Evolutionary conservation across 92 coral and sea anemone species (phyloP), one percentile per base, ranked within the genome.

Genomic region (Umimayanthus chanpuru): DNA sequence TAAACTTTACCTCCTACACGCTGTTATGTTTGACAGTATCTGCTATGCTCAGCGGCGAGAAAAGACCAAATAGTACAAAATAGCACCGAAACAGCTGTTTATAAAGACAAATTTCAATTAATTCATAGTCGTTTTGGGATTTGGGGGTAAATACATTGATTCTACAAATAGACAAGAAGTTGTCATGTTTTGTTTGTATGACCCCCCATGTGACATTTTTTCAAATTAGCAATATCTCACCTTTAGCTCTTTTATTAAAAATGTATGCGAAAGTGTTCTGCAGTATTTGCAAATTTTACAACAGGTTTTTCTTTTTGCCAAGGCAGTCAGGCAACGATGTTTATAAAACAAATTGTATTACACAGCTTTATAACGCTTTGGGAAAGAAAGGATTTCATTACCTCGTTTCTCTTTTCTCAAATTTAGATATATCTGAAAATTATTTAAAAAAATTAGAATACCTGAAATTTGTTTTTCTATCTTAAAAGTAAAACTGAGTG

Each of bases 131-230:
- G 9, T 10, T 81, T 26, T 41, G 40, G 39, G 29, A 81, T 81
- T 38, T 81, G 56, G 55, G 11, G 20, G 36, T 3, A 61, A 56
- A 36, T n/a, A 81, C 44, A 56, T 64, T 44, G 28, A 65, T 64
- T 38, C 85, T 0, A 81, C n/a, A 64, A 61, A 38, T 38, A 36
- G 18, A 11, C 44, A 26, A 15, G 79, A 8, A 18, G 67, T 36
- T 58, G 41, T 39, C 55, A 16, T 40, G 15, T 36, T 29, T 64
- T 81, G 85, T 81, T 81, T 81, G 36, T 23, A 23, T 18, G 2
- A 39, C 76, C 39, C 26, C 44, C 85, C 23, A 20, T 68, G 23
- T 41, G 85, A 65, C 73, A 81, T 40, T n/a, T 81, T 32, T 81
- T 21, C 36, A 32, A 65, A 11, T 81, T 65, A 38, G 21, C 20